Percentiles rank a stretch among this genome's conserved stretches.
These are phyloP conservation scores for Drosophila funebris DNA, from an alignment of 1,140 invertebrate species.

Conservation along the genomic window DNA sequence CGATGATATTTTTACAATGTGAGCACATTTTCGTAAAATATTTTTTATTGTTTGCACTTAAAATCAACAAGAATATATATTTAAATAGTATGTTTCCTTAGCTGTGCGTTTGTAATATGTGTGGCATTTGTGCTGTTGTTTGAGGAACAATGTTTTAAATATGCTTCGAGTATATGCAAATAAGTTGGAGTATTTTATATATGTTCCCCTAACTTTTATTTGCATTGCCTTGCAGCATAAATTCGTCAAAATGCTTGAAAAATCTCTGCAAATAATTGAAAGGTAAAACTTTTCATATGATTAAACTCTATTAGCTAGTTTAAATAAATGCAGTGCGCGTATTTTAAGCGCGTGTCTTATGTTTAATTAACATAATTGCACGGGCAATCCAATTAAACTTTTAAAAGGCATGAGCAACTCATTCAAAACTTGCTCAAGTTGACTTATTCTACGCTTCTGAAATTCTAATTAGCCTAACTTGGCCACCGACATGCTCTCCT, in stretches of 20 bases:
- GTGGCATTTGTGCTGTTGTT: too few species aligned
- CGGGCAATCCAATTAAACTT: constrained; percentile 60
- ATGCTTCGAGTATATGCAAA: too few species aligned
- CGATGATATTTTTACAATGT: constrained; percentile 26
- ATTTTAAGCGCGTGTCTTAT: constrained; percentile 26
- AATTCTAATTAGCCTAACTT: constrained; percentile 58
- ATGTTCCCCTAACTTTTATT: background rate
- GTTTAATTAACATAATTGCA: constrained; percentile 65
- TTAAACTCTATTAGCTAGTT: constrained; percentile 36
- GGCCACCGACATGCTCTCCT: constrained; percentile 11
- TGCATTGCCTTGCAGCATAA: background rate
- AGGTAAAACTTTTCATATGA: background rate
- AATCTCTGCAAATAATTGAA: constrained; percentile 13
- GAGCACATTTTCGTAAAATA: constrained; percentile 10
- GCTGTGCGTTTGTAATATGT: background rate
- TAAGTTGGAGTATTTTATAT: too few species aligned
- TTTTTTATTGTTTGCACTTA: constrained; percentile 4
- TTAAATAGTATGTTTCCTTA: background rate
- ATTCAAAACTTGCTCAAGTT: constrained; percentile 46
- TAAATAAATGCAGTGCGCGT: constrained; percentile 18
- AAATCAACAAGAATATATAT: background rate
- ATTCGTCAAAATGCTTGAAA: constrained; percentile 12
- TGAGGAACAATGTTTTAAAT: too few species aligned
- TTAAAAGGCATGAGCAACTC: constrained; percentile 23
- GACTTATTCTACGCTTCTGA: constrained; percentile 48